Base-by-base conservation (phyloP, 2,113 vertebrate species). In the Elephantulus edwardii region DNA sequence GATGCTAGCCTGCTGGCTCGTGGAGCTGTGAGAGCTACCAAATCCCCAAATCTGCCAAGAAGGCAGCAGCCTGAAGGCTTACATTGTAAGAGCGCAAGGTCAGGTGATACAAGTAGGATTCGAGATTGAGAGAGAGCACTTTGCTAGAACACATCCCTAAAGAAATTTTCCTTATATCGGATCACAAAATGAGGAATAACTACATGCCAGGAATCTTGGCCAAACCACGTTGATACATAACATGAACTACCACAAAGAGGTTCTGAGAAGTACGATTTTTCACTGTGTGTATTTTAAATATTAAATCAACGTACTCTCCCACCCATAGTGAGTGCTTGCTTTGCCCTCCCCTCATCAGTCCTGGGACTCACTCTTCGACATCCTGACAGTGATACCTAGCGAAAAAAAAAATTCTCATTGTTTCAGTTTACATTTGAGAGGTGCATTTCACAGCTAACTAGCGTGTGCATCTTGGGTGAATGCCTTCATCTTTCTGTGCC, bases 341-440 rank as follows among this genome's bases (percentile, higher is more conserved):
- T 60, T 66, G 40, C 35, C 72, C 3, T 68, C 17, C 2, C 35
- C 38, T 80, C 12, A 24, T 42, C 33, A 40, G 66, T 56, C 19
- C 38, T 20, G 7, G 16, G 50, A 13, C 64, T 90, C 56, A 64
- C 42, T 56, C 71, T 44, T 16, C 86, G 77, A 83, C 22, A 22
- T 40, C 83, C 66, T 87, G 71, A 8, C 33, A 50, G 26, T 33
- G 66, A n/a, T 76, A 13, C 4, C 2, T 91, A 44, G 88, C 60
- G 62, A 68, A 68, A 78, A 60, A 54, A 28, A 50, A 78, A 35
- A 33, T 48, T 30, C n/a, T 58, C 75, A 50, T 24, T 72, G 26
- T 86, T 85, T 82, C 56, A 72, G n/a, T 82, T 74, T 91, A 19
- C 46, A 16, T 44, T 66, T 42, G 28, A 90, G 44, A 85, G 71